These are phyloP conservation scores for Ellobium chinense DNA, from an alignment of 2,888 invertebrate species.

Conservation along the genomic window DNA sequence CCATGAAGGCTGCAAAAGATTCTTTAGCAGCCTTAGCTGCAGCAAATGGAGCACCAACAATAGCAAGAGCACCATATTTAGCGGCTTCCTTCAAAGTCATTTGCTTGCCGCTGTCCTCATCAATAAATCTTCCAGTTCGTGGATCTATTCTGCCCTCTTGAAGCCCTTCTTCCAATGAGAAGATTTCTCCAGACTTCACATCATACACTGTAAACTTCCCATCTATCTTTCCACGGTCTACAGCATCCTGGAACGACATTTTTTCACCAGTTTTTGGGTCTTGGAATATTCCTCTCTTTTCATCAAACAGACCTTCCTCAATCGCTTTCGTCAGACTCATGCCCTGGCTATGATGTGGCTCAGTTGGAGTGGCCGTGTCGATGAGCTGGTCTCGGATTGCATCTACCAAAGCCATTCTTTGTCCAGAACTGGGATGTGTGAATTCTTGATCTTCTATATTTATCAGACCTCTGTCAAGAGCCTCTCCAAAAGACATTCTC, in stretches of 20 bases:
- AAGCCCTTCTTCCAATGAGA: slow-evolving; percentile 82
- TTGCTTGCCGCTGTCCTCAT: slow-evolving; percentile 87
- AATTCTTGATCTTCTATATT: slow-evolving; percentile 64
- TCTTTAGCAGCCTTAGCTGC: slow-evolving; percentile 60
- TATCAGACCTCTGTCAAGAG: slow-evolving; percentile 91
- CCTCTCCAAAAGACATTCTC: slow-evolving; percentile 82
- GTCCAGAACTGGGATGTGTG: slow-evolving; percentile 83
- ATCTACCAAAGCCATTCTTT: slow-evolving; percentile 90
- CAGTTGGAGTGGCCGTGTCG: slow-evolving; percentile 53
- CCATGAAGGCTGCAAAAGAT: slow-evolving; percentile 42
- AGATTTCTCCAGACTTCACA: slow-evolving; percentile 84
- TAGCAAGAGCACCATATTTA: slow-evolving; percentile 84
- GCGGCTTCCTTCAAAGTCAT: slow-evolving; percentile 86
- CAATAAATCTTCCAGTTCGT: slow-evolving; percentile 86
- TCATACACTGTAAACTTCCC: slow-evolving; percentile 68
- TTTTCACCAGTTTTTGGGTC: slow-evolving; percentile 89
- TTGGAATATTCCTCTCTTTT: slow-evolving; percentile 87
- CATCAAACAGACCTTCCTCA: slow-evolving; percentile 89
- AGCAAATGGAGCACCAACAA: slow-evolving; percentile 87
- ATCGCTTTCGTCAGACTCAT: slow-evolving; percentile 83
- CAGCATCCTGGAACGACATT: slow-evolving; percentile 82
- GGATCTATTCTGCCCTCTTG: slow-evolving; percentile 82
- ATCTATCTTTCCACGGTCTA: slow-evolving; percentile 62
- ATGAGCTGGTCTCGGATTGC: slow-evolving; percentile 83
- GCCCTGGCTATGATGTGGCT: slow-evolving; percentile 42